phyloP scores from a whole-genome alignment of 2,797 vertebrate genomes.

The Poecile montanus region DNA sequence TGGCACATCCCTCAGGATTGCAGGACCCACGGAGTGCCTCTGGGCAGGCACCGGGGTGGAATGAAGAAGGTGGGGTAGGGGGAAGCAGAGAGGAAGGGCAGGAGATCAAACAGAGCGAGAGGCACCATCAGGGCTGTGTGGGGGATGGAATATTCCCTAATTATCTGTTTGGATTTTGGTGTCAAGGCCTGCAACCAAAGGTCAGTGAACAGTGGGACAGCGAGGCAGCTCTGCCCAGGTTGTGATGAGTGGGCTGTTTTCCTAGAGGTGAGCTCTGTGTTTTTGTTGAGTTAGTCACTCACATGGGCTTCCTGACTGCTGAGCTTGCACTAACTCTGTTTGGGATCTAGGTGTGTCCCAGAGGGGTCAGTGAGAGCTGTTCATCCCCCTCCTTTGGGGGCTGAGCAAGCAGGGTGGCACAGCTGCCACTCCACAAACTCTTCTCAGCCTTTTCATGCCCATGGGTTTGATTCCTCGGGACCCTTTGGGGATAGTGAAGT shows the following conservation, averaged over 20 bases:
- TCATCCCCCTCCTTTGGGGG: not conserved
- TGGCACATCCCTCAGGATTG: not conserved
- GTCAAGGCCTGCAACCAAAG: conserved; percentile 43
- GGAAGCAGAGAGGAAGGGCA: not conserved
- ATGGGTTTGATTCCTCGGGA: not conserved
- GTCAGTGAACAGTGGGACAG: not conserved
- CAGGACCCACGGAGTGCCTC: not conserved
- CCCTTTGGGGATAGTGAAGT: not conserved
- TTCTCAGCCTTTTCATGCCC: not conserved
- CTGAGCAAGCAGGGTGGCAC: not conserved
- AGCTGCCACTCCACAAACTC: not conserved
- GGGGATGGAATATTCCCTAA: not conserved
- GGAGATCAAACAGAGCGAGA: not conserved
- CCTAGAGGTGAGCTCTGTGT: not conserved
- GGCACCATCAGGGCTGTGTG: not conserved
- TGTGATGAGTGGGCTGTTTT: not conserved
- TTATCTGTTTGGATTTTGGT: conserved; percentile 19
- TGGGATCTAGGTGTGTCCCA: not conserved
- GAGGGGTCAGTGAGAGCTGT: not conserved
- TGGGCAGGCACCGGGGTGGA: not conserved
- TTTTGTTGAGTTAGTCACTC: not conserved
- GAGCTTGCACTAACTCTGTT: conserved; percentile 24
- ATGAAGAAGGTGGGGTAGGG: not conserved
- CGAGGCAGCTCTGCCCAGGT: not conserved
- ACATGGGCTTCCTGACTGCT: not conserved